These are phyloP conservation scores for Tetramorium bicarinatum DNA, from an alignment of 2,888 invertebrate genomes.

Conservation along the genomic window DNA sequence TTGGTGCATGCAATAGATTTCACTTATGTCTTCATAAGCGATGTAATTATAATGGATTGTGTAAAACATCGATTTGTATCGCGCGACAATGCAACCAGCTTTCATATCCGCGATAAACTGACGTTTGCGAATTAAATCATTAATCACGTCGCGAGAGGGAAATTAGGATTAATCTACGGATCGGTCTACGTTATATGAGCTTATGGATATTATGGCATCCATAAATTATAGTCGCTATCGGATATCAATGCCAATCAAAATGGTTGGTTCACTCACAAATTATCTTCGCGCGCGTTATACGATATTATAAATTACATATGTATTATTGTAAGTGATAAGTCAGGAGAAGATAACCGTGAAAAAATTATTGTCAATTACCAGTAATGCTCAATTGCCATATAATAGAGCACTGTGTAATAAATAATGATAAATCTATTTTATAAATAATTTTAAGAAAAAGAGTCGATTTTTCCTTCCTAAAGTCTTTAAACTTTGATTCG, in stretches of 20 bases:
- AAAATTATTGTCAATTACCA: background rate
- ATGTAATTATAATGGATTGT: background rate
- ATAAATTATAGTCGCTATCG: slow-evolving; percentile 9
- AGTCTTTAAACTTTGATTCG: background rate
- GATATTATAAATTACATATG: background rate
- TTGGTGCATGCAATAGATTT: background rate
- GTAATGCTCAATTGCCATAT: background rate
- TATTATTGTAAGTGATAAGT: background rate
- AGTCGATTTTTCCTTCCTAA: background rate
- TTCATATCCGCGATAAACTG: background rate
- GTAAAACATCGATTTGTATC: background rate
- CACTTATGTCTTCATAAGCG: too few species aligned
- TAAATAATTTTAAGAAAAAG: background rate
- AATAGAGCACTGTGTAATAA: background rate
- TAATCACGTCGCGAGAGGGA: background rate
- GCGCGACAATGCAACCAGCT: background rate
- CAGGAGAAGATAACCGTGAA: background rate
- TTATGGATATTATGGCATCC: background rate
- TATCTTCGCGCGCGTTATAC: background rate
- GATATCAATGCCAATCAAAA: slow-evolving; percentile 23
- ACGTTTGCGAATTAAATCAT: slow-evolving; percentile 12
- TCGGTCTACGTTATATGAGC: slow-evolving; percentile 3
- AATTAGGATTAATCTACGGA: background rate
- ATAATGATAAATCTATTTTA: background rate
- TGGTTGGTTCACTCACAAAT: slow-evolving; percentile 9